Evolutionary conservation across 2,888 invertebrate genomes (phyloP), one percentile per base, ranked within the genome.

Genomic region (Eupithecia centaureata): DNA sequence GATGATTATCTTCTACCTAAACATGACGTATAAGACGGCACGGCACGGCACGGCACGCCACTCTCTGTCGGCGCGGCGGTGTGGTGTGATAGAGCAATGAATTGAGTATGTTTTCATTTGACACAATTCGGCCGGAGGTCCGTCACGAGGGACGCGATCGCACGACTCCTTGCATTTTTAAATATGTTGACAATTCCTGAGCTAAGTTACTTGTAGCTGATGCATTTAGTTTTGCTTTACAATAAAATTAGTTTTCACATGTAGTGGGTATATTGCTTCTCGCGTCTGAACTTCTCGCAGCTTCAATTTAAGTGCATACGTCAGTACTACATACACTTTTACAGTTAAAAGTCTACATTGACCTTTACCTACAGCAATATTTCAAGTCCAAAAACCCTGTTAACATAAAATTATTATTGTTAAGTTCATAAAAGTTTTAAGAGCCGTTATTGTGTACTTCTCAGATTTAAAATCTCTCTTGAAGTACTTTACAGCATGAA

Each of bases 51-150:
- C 68, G 51, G 30, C 57, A 57, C n/a, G 63, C n/a, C n/a, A n/a
- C n/a, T n/a, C n/a, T n/a, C n/a, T n/a, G n/a, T n/a, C n/a, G 51
- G 30, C 57, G 51, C n/a, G 63, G 51, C 61, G 63, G 30, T 32
- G 54, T 56, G 18, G 30, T 60, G 35, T 61, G 56, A 22, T 56
- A 65, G 52, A 51, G 63, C 62, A 80, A 84, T 84, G 79, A 83
- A 84, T 83, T 79, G 78, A 75, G 77, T 78, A 82, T 83, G 83
- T 82, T 82, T 83, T 81, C 77, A 79, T 80, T 80, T 74, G 71
- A 73, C 61, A 63, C 73, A 72, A 73, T 74, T 70, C 71, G 62
- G 67, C 33, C 0, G 65, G 28, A n/a, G 64, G 73, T 71, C 56
- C 61, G 67, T 67, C 70, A 62, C 71, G 54, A 62, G 74, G 65